Evolutionary conservation across 2,113 vertebrate species (phyloP).

Genomic region (Cyphomyrus discorhynchus): DNA sequence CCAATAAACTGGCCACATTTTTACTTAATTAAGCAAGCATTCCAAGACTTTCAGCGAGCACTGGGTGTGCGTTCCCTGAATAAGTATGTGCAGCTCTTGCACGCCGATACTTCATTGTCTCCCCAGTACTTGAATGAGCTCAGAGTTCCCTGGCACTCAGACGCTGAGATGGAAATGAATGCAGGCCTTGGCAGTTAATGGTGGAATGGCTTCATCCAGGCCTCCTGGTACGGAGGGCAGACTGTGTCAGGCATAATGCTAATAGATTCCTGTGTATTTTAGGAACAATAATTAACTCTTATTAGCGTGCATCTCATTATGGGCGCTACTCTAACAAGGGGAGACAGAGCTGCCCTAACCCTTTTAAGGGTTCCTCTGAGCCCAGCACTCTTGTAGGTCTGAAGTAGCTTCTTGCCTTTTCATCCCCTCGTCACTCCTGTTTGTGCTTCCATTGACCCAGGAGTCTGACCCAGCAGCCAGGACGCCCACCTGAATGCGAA

Average conservation of each 20-base stretch:
- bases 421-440: neutral
- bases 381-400: neutral
- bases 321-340: neutral
- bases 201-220: neutral
- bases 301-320: neutral
- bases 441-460: neutral
- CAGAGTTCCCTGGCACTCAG: neutral
- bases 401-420: neutral
- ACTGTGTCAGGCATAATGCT: constrained; percentile 4
- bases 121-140: neutral
- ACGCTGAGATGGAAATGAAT: constrained; percentile 4
- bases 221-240: neutral
- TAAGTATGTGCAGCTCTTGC: neutral
- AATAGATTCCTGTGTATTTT: constrained; percentile 10
- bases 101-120: neutral
- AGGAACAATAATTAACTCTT: constrained; percentile 14
- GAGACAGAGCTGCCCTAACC: neutral
- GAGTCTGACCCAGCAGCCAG: neutral
- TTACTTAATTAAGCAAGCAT: neutral
- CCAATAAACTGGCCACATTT: neutral
- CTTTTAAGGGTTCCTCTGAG: neutral
- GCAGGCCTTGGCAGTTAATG: neutral
- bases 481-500: neutral
- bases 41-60: neutral
- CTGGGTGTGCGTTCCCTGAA: neutral